Conservation (phyloP, 2,888 invertebrate species). For the Lochmaea capreae region DNA sequence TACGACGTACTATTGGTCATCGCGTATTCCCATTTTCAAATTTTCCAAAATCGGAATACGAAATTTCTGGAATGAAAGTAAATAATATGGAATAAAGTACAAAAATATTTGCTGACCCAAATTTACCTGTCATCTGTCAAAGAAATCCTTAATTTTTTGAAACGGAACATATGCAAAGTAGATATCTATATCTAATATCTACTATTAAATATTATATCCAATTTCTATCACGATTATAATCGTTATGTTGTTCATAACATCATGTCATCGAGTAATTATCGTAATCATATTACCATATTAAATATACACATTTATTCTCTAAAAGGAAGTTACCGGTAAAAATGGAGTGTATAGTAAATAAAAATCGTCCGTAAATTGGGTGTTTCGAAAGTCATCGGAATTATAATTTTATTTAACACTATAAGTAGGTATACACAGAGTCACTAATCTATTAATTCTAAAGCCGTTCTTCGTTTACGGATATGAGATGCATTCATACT, state of each 20-base stretch:
- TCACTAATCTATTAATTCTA: not conserved
- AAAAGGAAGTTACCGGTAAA: conserved; percentile 25
- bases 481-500: no score
- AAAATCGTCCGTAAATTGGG: conserved; percentile 26
- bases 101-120: no score
- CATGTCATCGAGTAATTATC: conserved; percentile 16
- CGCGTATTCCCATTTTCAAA: no score
- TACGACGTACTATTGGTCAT: no score
- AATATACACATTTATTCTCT: conserved; percentile 4
- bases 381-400: conserved; percentile 20
- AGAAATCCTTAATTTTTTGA: not conserved
- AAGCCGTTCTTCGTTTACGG: not conserved
- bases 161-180: not conserved
- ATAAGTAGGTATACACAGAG: not conserved
- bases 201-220: not conserved
- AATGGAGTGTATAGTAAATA: conserved; percentile 12
- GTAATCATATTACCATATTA: conserved; percentile 35
- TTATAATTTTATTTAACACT: conserved; percentile 29
- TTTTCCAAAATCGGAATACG: no score
- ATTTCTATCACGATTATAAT: not conserved
- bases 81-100: no score
- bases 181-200: no score
- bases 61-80: no score
- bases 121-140: no score
- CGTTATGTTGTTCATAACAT: not conserved